Evolutionary conservation across 2,888 invertebrate species (phyloP).

Genomic region (Phaedon cochleariae): DNA sequence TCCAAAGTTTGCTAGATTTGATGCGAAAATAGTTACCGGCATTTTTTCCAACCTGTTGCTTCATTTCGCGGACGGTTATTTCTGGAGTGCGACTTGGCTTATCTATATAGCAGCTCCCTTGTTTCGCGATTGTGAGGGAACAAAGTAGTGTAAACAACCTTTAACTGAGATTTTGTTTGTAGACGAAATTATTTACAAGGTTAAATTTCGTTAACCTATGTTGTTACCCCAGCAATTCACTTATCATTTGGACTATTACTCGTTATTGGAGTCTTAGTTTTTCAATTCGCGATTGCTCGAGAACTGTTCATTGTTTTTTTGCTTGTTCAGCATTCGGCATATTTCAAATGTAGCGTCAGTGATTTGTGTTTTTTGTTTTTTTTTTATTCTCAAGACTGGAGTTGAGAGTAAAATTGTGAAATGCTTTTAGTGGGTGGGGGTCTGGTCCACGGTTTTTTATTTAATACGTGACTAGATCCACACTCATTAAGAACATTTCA

Average conservation of each 20-base stretch:
- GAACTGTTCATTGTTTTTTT: slow-evolving; percentile 27
- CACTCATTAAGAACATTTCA: slow-evolving; percentile 78
- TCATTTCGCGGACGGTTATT: slow-evolving; percentile 36
- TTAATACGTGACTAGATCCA: slow-evolving; percentile 84
- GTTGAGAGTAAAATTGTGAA: slow-evolving; percentile 37
- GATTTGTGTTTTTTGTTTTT: slow-evolving; percentile 26
- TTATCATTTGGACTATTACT: slow-evolving; percentile 31
- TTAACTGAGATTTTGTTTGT: slow-evolving; percentile 44
- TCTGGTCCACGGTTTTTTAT: slow-evolving; percentile 70
- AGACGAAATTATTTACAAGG: slow-evolving; percentile 46
- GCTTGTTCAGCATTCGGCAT: slow-evolving; percentile 28
- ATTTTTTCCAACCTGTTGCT: slow-evolving; percentile 51
- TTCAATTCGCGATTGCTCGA: slow-evolving; percentile 9
- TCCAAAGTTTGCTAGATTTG: slow-evolving; percentile 37
- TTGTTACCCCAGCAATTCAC: slow-evolving; percentile 36
- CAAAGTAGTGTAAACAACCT: slow-evolving; percentile 57
- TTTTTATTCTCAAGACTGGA: slow-evolving; percentile 9
- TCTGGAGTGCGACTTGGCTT: slow-evolving; percentile 41
- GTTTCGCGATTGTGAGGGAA: slow-evolving; percentile 32
- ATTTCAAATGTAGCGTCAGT: slow-evolving; percentile 37
- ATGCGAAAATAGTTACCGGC: slow-evolving; percentile 40
- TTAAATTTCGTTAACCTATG: slow-evolving; percentile 47
- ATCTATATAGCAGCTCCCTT: slow-evolving; percentile 28
- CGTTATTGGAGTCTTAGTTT: slow-evolving; percentile 21
- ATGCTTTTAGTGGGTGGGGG: slow-evolving; percentile 72